Evolutionary conservation across 2,888 invertebrate species (phyloP).

Genomic region (Gymnosoma rotundatum): DNA sequence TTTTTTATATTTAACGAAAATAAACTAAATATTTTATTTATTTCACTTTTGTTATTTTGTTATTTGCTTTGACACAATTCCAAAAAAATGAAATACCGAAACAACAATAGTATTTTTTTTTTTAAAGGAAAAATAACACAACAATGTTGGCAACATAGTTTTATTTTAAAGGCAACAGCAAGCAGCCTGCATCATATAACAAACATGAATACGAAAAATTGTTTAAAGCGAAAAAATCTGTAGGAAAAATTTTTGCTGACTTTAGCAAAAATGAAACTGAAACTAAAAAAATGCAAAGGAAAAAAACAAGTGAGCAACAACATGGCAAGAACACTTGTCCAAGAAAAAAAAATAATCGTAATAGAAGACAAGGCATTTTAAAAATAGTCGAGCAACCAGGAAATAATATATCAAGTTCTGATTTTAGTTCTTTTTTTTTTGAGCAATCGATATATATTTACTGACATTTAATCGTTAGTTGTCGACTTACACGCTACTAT

Average conservation of each 20-base stretch:
- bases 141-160: slow-evolving; percentile 38
- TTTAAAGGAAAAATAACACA: slow-evolving; percentile 40
- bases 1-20: slow-evolving; percentile 56
- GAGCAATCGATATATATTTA: too few relatives aligned
- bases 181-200: slow-evolving; percentile 26
- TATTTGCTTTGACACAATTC: slow-evolving; percentile 55
- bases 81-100: slow-evolving; percentile 14
- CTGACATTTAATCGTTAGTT: too few relatives aligned
- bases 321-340: background rate
- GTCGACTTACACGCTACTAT: too few relatives aligned
- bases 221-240: slow-evolving; percentile 5
- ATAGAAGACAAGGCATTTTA: too few relatives aligned
- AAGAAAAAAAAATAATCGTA: too few relatives aligned
- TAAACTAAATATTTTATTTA: slow-evolving; percentile 43
- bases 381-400: too few relatives aligned
- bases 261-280: slow-evolving; percentile 47
- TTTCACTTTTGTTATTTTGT: slow-evolving; percentile 36
- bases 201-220: slow-evolving; percentile 25
- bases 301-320: background rate
- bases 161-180: slow-evolving; percentile 31
- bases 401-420: too few relatives aligned
- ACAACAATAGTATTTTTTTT: slow-evolving; percentile 48
- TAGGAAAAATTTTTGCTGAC: slow-evolving; percentile 48
- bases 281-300: slow-evolving; percentile 16
- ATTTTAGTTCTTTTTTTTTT: too few relatives aligned